Evolutionary conservation across 2,113 vertebrate genomes (phyloP), one percentile per base, ranked within the genome.

Genomic region (Ailuropoda melanoleuca): DNA sequence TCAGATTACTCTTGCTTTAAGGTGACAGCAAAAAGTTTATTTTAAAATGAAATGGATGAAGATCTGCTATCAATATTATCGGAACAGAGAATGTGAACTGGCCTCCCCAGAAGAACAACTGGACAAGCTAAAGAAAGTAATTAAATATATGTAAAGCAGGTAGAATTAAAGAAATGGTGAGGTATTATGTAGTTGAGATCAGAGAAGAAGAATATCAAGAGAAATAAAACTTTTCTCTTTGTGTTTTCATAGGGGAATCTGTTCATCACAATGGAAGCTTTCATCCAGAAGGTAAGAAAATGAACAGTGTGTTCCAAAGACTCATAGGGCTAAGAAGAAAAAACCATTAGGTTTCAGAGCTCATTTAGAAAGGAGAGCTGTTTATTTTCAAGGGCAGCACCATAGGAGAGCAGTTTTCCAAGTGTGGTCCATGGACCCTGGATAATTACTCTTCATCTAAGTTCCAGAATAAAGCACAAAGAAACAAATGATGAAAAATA

Each of bases 361-460:
- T 19, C 13, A 24, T 43, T 43, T 13, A 31, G n/a, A 55, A 72
- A 8, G 10, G 0, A 81, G 21, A 74, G 37, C 3, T 9, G 53
- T 1, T 21, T 24, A 39, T 37, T 56, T 7, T 26, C 8, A 55
- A 70, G 48, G 23, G 2, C 0, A 37, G 15, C 15, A 23, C 3
- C 6, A 7, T 0, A 58, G 48, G 29, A 31, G 14, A 58, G 3
- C 56, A 39, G 10, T 37, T 48, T 75, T 68, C 43, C 26, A 34
- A 80, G 23, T 34, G 8, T n/a, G 12, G 12, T 0, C 13, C 14
- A 5, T 1, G 11, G 1, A 43, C 4, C 80, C 9, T 11, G 29
- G 2, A 1, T 34, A 46, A 77, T 31, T 77, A 46, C 37, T 82
- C 64, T 24, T 90, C 39, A 66, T 3, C 10, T 48, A 24, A 55